These are phyloP conservation scores for Rhinella marina DNA, from an alignment of 2,797 vertebrate genomes.

Conservation along the genomic window DNA sequence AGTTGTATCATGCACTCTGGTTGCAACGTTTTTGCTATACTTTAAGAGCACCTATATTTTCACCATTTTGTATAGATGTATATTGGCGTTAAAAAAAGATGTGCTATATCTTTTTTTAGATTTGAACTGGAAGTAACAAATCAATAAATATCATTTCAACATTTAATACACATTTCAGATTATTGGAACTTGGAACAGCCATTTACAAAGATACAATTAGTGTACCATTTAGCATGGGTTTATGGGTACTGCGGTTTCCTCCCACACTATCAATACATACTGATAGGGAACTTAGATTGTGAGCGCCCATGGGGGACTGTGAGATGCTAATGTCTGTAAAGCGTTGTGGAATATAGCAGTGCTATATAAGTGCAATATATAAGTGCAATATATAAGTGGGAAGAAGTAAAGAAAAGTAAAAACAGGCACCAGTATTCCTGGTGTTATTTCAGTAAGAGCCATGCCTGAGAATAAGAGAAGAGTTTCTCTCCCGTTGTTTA, in stretches of 20 bases:
- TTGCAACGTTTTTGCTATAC: neutral
- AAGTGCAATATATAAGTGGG: neutral
- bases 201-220: slow-evolving; percentile 7
- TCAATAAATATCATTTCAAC: neutral
- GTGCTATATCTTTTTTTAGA: neutral
- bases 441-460: slow-evolving; percentile 76
- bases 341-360: too few relatives aligned
- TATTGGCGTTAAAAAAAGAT: neutral
- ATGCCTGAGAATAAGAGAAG: slow-evolving; percentile 75
- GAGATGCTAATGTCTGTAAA: too few relatives aligned
- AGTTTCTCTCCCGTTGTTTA: slow-evolving; percentile 95
- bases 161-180: neutral
- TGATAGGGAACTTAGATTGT: too few relatives aligned
- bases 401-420: slow-evolving; percentile 75
- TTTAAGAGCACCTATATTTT: neutral
- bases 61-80: neutral
- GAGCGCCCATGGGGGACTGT: too few relatives aligned
- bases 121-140: neutral
- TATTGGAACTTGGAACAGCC: neutral
- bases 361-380: too few relatives aligned
- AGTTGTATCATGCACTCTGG: neutral
- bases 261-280: too few relatives aligned
- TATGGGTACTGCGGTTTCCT: too few relatives aligned
- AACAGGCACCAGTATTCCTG: slow-evolving; percentile 91
- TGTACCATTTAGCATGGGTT: slow-evolving; percentile 11